Evolutionary conservation across 2,888 invertebrate genomes (phyloP), one percentile per base, ranked within the genome.

Genomic region (Polymixis flavicincta): DNA sequence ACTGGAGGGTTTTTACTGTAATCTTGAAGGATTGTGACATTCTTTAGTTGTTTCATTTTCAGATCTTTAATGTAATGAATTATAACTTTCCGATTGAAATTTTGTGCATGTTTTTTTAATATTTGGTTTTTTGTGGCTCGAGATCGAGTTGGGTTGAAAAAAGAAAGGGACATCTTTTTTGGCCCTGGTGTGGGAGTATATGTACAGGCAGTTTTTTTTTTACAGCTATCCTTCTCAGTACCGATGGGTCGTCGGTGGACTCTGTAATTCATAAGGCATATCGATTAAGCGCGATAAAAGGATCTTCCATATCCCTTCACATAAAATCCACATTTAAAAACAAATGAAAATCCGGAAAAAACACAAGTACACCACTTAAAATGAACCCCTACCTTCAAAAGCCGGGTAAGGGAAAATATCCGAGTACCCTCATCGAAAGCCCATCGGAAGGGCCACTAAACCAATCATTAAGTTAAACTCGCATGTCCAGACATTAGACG

Each of bases 381-480:
- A 72, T 19, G 19, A 28, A 71, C 82, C 70, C 66, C 48, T 57
- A 72, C 64, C 77, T 75, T 70, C 45, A 50, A 74, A 72, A 82
- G 75, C 60, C 64, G 79, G 74, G 69, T 68, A 68, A 80, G 75
- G 80, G 73, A 79, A 86, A 84, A 87, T 80, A 66, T 84, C 80
- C 75, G 65, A 80, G 83, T 84, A 80, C 82, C 82, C 81, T 88
- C 84, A 83, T 85, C 81, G 75, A 64, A 77, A 65, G 66, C 65
- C 80, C 78, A 80, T 78, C 74, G 78, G 68, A 82, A 82, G 83
- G 79, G 74, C 78, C 75, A 82, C 86, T 88, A 89, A 89, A 90
- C 89, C 88, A 90, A 91, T 91, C 88, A 91, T 91, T 91, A 89
- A 88, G 88, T 90, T 89, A 89, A 91, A 90, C 88, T 90, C 87